Percentiles rank a stretch among this genome's conserved stretches.
These are phyloP conservation scores for Melanerpes formicivorus DNA, from an alignment of 2,113 vertebrate species.

Conservation along the genomic window DNA sequence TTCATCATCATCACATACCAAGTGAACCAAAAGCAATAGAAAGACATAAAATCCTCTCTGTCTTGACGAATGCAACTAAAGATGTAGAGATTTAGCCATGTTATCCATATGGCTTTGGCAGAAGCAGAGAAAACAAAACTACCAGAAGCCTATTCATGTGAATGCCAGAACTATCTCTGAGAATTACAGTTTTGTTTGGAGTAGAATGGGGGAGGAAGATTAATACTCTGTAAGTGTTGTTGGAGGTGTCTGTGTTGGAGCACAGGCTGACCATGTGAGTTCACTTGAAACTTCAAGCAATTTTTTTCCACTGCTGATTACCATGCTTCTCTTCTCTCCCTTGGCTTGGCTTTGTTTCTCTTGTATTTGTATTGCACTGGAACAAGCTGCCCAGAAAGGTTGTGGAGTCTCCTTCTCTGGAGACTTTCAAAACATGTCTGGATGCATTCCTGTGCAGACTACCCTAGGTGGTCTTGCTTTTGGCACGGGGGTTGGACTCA, in stretches of 20 bases:
- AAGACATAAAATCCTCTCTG: not conserved
- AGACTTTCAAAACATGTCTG: too few relatives aligned
- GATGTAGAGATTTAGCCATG: not conserved
- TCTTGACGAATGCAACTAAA: not conserved
- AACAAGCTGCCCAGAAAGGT: too few relatives aligned
- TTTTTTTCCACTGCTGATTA: not conserved
- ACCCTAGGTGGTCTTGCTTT: too few relatives aligned
- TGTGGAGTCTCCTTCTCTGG: too few relatives aligned
- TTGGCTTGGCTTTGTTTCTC: not conserved
- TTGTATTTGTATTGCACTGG: not conserved
- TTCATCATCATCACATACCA: not conserved
- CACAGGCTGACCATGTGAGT: not conserved
- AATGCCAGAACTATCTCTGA: not conserved
- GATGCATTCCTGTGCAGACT: too few relatives aligned
- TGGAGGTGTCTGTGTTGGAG: not conserved
- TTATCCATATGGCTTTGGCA: conserved; percentile 28
- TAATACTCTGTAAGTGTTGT: not conserved
- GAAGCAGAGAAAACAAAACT: not conserved
- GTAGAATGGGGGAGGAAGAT: not conserved
- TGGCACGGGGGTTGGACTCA: too few relatives aligned
- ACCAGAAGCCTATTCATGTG: not conserved
- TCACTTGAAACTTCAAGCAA: not conserved
- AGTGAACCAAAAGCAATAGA: not conserved
- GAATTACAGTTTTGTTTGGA: conserved; percentile 31
- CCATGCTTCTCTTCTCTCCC: not conserved